Conservation (phyloP, 2,113 vertebrate species). For the Rhinolophus ferrumequinum region DNA sequence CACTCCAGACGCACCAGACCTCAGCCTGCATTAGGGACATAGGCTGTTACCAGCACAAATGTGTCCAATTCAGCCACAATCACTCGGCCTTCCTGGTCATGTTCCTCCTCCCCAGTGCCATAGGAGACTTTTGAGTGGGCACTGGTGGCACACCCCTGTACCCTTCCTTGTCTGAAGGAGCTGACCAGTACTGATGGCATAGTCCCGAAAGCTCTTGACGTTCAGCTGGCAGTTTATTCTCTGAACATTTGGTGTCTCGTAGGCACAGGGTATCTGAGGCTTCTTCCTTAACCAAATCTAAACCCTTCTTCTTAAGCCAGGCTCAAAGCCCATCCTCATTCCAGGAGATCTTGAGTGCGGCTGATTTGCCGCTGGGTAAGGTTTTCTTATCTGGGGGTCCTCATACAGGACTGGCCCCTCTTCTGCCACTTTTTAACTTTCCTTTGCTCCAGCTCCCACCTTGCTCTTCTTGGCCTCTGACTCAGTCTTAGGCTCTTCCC, state of each 20-base stretch:
- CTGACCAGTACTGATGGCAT: slow-evolving; percentile 93
- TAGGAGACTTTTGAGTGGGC: slow-evolving; percentile 92
- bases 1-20: slow-evolving; percentile 93
- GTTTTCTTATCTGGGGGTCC: slow-evolving; percentile 90
- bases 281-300: slow-evolving; percentile 94
- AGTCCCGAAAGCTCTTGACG: slow-evolving; percentile 90
- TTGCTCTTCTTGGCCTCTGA: slow-evolving; percentile 87
- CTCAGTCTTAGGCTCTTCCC: slow-evolving; percentile 77
- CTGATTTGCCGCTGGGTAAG: slow-evolving; percentile 86
- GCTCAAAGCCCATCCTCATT: slow-evolving; percentile 94
- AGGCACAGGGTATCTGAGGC: slow-evolving; percentile 92
- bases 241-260: slow-evolving; percentile 94
- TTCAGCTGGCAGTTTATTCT: slow-evolving; percentile 89
- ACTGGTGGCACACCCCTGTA: slow-evolving; percentile 92
- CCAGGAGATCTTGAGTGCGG: slow-evolving; percentile 94
- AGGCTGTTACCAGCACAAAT: slow-evolving; percentile 91
- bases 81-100: slow-evolving; percentile 93
- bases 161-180: slow-evolving; percentile 90
- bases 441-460: slow-evolving; percentile 80
- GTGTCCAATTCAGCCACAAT: slow-evolving; percentile 92
- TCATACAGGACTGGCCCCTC: slow-evolving; percentile 89
- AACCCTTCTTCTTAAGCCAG: slow-evolving; percentile 94
- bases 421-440: slow-evolving; percentile 81
- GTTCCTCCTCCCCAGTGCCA: slow-evolving; percentile 94
- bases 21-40: slow-evolving; percentile 91